A percentile compares a stretch with the other conserved stretches of the same genome.
Evolutionary conservation across 2,888 invertebrate species (phyloP).

Genomic region (Tinea trinotella): DNA sequence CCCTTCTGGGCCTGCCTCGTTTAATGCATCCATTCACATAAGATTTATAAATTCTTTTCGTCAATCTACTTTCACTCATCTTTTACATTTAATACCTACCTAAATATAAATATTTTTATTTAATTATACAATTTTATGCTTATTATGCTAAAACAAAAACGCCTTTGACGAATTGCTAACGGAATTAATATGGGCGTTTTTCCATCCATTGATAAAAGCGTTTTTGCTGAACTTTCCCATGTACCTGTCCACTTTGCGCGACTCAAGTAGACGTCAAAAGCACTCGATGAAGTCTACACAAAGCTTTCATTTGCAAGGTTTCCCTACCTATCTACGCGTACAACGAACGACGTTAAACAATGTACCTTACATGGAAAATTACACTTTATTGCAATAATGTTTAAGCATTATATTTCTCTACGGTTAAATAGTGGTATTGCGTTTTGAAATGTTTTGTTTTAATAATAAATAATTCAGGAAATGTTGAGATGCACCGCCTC

Average conservation of each 20-base stretch:
- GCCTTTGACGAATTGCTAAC: too few relatives aligned
- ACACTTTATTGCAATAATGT: background rate
- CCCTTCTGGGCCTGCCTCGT: too few relatives aligned
- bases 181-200: too few relatives aligned
- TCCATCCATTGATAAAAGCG: background rate
- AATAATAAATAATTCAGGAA: too few relatives aligned
- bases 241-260: constrained; percentile 11
- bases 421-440: background rate
- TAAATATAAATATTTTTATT: too few relatives aligned
- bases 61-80: too few relatives aligned
- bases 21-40: too few relatives aligned
- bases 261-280: constrained; percentile 2
- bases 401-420: background rate
- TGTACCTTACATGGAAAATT: background rate
- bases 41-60: too few relatives aligned
- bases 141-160: too few relatives aligned
- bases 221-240: background rate
- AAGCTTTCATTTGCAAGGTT: constrained; percentile 12
- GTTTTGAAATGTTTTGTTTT: background rate
- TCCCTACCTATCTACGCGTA: background rate
- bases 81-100: too few relatives aligned
- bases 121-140: too few relatives aligned
- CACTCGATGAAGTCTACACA: constrained; percentile 6
- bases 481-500: background rate
- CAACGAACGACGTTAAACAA: background rate